Evolutionary conservation across 2,888 invertebrate species (phyloP).

Genomic region (Ceratothoa steindachneri): DNA sequence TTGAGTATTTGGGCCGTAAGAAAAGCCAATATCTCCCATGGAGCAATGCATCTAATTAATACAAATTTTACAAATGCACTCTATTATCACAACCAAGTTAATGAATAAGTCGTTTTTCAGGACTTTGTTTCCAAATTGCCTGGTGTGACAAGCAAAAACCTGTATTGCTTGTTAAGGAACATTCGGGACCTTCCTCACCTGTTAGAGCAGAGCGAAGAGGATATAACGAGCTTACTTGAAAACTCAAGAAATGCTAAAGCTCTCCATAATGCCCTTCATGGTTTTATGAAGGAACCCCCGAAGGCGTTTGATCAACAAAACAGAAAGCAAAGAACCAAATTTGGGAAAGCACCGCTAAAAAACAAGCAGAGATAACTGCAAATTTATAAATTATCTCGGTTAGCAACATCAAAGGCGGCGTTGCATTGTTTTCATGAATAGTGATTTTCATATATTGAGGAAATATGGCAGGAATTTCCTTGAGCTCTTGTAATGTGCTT

Average conservation of each 20-base stretch:
- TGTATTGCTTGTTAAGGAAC: conserved; percentile 69
- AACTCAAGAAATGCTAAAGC: conserved; percentile 55
- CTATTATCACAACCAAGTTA: too few species aligned
- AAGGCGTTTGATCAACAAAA: conserved; percentile 28
- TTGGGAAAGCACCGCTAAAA: not conserved
- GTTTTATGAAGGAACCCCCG: conserved; percentile 27
- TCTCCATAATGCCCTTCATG: conserved; percentile 53
- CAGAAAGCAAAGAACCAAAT: not conserved
- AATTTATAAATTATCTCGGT: too few species aligned
- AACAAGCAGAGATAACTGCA: too few species aligned
- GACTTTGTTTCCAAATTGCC: conserved; percentile 50
- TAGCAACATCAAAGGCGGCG: too few species aligned
- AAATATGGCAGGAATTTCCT: too few species aligned
- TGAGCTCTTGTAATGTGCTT: too few species aligned
- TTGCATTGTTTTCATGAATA: too few species aligned
- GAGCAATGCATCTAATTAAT: too few species aligned
- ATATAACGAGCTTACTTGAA: conserved; percentile 67
- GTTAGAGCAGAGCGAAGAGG: conserved; percentile 56
- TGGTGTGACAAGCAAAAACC: conserved; percentile 73
- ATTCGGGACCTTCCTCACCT: conserved; percentile 64
- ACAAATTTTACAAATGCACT: too few species aligned
- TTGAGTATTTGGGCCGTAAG: too few species aligned
- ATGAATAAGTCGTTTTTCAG: conserved; percentile 58
- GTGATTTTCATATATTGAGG: too few species aligned
- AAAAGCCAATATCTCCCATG: too few species aligned